These are phyloP conservation scores for Poecilus cupreus DNA, from an alignment of 2,888 invertebrate genomes.

Conservation along the genomic window DNA sequence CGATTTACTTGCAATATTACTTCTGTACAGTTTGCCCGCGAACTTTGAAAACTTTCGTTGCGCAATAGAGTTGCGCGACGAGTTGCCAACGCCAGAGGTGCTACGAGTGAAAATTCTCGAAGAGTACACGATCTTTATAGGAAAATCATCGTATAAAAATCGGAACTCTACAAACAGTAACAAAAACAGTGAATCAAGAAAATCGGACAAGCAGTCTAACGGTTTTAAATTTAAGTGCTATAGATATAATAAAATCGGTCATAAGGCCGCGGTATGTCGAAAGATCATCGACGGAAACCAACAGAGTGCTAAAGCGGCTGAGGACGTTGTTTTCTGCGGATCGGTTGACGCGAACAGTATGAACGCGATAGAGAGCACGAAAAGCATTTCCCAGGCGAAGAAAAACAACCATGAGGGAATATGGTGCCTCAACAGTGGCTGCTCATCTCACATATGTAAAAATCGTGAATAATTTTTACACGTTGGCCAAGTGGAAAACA, in stretches of 20 bases:
- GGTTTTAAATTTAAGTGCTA: not conserved
- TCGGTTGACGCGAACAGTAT: not conserved
- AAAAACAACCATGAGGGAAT: not conserved
- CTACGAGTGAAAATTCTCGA: conserved; percentile 63
- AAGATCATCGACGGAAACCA: not conserved
- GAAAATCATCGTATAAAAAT: not conserved
- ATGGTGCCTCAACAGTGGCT: not conserved
- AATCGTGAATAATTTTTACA: not conserved
- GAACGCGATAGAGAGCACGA: not conserved
- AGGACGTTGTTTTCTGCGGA: too few relatives aligned
- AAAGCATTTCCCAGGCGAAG: not conserved
- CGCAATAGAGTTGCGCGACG: conserved; percentile 66
- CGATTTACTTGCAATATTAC: conserved; percentile 65
- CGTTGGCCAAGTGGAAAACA: not conserved
- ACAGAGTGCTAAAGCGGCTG: too few relatives aligned
- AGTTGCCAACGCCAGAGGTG: conserved; percentile 63
- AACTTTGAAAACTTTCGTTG: conserved; percentile 66
- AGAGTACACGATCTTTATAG: not conserved
- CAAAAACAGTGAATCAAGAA: too few relatives aligned
- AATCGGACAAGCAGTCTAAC: too few relatives aligned
- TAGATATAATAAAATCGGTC: not conserved
- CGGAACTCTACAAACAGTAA: not conserved
- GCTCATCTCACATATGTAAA: not conserved
- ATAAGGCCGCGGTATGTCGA: not conserved
- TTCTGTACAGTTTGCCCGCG: conserved; percentile 65